Evolutionary conservation across 2,113 vertebrate genomes (phyloP), one percentile per base, ranked within the genome.

Genomic region (Anoplopoma fimbria): DNA sequence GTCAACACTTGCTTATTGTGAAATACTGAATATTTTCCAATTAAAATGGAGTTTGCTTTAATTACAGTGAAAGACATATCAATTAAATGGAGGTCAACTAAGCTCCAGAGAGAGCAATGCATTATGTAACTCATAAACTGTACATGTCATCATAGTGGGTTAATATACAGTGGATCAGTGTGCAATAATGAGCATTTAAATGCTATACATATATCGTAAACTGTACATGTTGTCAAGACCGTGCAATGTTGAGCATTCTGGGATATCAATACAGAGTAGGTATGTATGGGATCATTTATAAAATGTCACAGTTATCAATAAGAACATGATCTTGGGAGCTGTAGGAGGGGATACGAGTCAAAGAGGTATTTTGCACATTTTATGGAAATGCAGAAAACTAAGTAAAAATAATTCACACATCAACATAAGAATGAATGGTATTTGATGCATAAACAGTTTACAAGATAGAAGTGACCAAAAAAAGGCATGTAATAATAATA

Each of bases 391-490:
- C 17, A 42, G 12, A 40, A 47, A 74, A 47, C 7, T 29, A 6
- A 62, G 42, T 17, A n/a, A 62, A n/a, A 45, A 25, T 45, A 29
- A 14, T 2, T 2, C 19, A 21, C 1, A 1, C 21, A 40, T n/a
- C 1, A 4, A 45, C n/a, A 57, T 4, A 45, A 25, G 10, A 57
- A 14, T 55, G 0, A 65, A 25, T 0, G 4, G 12, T 62, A 33
- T 73, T 72, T 79, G 27, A 57, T 7, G 47, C 49, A 61, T 21
- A 55, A 74, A 76, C 12, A 0, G 3, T 58, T 72, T 74, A 45
- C 0, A 6, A 60, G 27, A 3, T 76, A 25, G 1, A 61, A 27
- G 33, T 53, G 47, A 77, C 27, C 9, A 71, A 62, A 67, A n/a
- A 79, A 61, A 53, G 21, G 27, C 31, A 38, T 1, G n/a, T 27